Evolutionary conservation across 2,113 vertebrate species (phyloP).

Genomic region (Chrysemys picta): DNA sequence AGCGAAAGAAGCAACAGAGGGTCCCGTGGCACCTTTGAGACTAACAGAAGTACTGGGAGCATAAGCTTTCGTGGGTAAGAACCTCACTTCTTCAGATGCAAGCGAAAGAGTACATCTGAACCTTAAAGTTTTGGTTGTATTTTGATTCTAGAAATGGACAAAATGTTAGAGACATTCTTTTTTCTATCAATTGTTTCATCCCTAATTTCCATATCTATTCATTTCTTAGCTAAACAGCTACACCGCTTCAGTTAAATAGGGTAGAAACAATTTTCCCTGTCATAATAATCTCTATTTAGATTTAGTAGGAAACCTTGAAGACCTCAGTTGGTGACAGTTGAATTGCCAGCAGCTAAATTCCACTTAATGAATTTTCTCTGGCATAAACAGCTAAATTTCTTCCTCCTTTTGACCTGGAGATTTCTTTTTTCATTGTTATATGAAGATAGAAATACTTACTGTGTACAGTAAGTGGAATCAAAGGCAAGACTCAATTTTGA

Average conservation of each 20-base stretch:
- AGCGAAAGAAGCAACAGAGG: no score
- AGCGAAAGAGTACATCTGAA: background rate
- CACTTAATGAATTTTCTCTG: background rate
- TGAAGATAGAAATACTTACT: background rate
- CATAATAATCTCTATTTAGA: background rate
- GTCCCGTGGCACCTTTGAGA: no score
- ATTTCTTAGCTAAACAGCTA: background rate
- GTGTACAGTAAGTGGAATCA: rapidly evolving
- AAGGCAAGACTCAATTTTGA: background rate
- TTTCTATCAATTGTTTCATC: background rate
- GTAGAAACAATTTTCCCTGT: background rate
- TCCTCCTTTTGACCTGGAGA: background rate
- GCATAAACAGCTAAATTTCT: background rate
- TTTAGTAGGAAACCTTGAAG: background rate
- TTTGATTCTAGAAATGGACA: background rate
- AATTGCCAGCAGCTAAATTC: background rate
- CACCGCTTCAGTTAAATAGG: background rate
- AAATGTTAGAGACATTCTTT: background rate
- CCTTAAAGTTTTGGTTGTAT: background rate
- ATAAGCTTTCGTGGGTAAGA: no score
- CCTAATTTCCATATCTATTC: background rate
- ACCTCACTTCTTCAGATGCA: no score
- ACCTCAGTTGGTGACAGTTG: background rate
- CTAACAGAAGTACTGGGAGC: no score
- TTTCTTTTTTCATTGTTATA: background rate